Base-by-base conservation (phyloP, 1,140 invertebrate genomes). In the Drosophila tani region DNA sequence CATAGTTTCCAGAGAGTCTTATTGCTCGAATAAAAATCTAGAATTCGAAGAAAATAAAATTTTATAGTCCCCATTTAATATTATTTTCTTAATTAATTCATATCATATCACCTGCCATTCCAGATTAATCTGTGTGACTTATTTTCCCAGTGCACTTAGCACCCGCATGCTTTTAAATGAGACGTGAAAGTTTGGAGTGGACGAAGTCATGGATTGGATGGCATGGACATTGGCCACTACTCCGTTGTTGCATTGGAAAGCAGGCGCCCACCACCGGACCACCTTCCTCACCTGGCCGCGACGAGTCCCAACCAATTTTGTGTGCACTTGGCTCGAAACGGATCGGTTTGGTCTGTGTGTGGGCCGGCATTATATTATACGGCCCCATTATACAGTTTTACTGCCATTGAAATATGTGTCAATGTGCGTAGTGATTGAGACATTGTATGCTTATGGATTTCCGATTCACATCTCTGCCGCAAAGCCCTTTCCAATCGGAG, bases 151-250 rank as follows among this genome's bases (percentile, higher is more conserved):
- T 63, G 50, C 60, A 63, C 29, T 32, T 68, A 66, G 82, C 83
- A 88, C 83, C 84, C 80, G 83, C 84, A 88, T 83, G 84, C 73
- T 81, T 81, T 78, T 71, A 88, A 88, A 88, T 83, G 73, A 88
- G 84, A 88, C 84, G 84, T 81, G 84, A 87, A 87, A 87, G 84
- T 87, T 87, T 78, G 58, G 65, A 78, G 82, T 75, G 62, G 55
- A 50, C 27, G 17, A 62, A 65, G 63, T 41, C 67, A 19, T 56
- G 50, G 68, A 74, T 69, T 56, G 50, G 68, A 74, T 69, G 67
- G 50, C 66, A 74, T 69, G 67, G 67, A 53, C 67, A 67, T 29
- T 38, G 63, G 63, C 27, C 62, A 50, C 63, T 49, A 50, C 63
- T 49, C 17, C 69, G 63, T 57, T 59, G 51, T 53, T 63, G 49